Evolutionary conservation across 30 jellyfish, hydroid and myxozoan genomes (phyloP), one percentile per base, ranked within the genome.

Genomic region (Hydractinia symbiolongicarpus): DNA sequence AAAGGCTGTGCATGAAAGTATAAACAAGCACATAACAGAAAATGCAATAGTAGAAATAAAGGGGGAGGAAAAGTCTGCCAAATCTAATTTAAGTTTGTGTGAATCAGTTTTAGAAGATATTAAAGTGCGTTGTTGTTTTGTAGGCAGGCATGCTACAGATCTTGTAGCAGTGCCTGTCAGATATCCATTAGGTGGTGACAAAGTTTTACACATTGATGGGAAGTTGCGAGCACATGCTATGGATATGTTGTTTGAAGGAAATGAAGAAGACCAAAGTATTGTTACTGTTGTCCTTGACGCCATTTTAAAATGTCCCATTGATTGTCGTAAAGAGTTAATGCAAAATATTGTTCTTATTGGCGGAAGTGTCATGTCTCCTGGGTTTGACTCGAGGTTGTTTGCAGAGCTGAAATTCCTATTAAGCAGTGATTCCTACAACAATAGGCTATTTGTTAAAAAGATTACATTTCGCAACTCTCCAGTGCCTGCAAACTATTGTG

Each of bases 351-450:
- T 93, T 61, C 83, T 93, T 4, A 77, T 93, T 56, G 98, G 98
- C 20, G 98, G 98, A 14, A 83, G 94, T 15, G 74, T 84, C 21
- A 87, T 93, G 96, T 56, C 94, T 6, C 96, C 96, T 40, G 98
- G 98, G 17, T 93, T 93, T 83, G 86, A 71, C 50, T 84, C 96
- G 15, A 84, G 98, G 21, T 51, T 93, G 8, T 56, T 83, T 57
- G 81, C 94, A 50, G 96, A 93, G 76, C 55, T 93, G 72, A 93
- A 87, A 20, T 79, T 81, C 50, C 56, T 73, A 61, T 74, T 93
- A 21, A 67, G 68, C 51, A 50, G 82, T 20, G 96, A 77, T 5
- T 54, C 76, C n/a, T 93, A 87, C 73, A 64, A 68, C 9, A 69
- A 87, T 50, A 87, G 84, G 61, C 82, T 93, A 40, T 95, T 95